Evolutionary conservation across 2,888 invertebrate genomes (phyloP).

Genomic region (Endotricha flammealis): DNA sequence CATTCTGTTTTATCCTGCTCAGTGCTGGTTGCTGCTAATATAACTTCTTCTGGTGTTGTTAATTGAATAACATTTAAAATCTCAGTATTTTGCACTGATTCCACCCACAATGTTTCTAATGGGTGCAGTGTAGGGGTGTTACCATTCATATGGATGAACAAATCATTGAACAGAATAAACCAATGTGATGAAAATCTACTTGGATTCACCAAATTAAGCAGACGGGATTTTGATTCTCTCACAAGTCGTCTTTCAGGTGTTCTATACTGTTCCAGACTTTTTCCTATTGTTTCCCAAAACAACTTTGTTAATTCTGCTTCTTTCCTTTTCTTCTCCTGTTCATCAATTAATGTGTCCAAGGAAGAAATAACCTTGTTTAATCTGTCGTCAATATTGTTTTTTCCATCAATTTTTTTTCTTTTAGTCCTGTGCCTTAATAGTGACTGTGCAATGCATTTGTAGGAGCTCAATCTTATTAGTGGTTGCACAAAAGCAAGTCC

Average conservation of each 20-base stretch:
- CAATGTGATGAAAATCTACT: constrained; percentile 87
- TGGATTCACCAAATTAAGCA: constrained; percentile 82
- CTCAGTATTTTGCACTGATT: constrained; percentile 82
- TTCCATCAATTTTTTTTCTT: constrained; percentile 53
- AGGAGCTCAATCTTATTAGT: constrained; percentile 78
- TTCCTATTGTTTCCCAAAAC: constrained; percentile 86
- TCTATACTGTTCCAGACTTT: constrained; percentile 79
- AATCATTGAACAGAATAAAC: constrained; percentile 89
- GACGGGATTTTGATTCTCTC: constrained; percentile 85
- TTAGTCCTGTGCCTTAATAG: constrained; percentile 69
- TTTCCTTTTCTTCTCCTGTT: constrained; percentile 79
- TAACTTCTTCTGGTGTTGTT: constrained; percentile 87
- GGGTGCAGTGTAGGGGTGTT: constrained; percentile 82
- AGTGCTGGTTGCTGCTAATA: constrained; percentile 81
- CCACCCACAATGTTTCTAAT: constrained; percentile 88
- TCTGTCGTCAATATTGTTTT: constrained; percentile 71
- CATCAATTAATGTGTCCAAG: constrained; percentile 80
- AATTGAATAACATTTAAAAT: constrained; percentile 82
- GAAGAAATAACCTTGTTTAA: constrained; percentile 78
- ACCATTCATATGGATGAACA: constrained; percentile 86
- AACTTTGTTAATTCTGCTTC: constrained; percentile 83
- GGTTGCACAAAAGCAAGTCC: constrained; percentile 80
- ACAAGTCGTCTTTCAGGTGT: constrained; percentile 84
- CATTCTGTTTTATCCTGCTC: constrained; percentile 87
- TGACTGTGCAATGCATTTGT: constrained; percentile 80